A percentile compares a stretch with the other conserved stretches of the same genome.
Evolutionary conservation across 2,113 vertebrate species (phyloP).

Genomic region (Galemys pyrenaicus): DNA sequence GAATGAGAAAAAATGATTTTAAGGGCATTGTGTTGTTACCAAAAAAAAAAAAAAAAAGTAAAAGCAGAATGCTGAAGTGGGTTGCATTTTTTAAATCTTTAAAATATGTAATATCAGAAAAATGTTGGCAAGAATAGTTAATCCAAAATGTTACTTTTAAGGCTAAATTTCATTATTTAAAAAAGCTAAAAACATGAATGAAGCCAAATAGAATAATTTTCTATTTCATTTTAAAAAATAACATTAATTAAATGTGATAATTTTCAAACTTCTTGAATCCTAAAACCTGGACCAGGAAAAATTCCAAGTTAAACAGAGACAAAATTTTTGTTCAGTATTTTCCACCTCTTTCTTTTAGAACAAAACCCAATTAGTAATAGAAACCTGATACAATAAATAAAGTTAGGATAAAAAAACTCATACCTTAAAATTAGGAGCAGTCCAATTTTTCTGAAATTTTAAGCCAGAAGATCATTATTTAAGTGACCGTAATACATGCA

Average conservation of each 20-base stretch:
- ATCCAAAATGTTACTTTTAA: background rate
- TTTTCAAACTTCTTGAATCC: constrained; percentile 33
- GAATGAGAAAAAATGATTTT: background rate
- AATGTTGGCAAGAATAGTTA: background rate
- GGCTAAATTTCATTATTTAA: constrained; percentile 3
- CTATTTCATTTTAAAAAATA: background rate
- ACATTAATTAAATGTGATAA: background rate
- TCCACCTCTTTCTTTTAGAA: background rate
- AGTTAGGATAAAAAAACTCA: background rate
- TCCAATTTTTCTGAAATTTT: background rate
- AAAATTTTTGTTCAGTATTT: background rate
- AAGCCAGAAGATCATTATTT: background rate
- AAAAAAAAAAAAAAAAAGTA: background rate
- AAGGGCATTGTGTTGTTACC: background rate
- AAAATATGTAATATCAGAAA: background rate
- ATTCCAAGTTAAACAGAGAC: background rate
- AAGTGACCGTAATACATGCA: background rate
- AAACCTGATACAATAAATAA: background rate
- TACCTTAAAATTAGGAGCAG: background rate
- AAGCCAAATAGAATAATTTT: background rate
- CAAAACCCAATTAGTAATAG: background rate
- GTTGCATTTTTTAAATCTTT: background rate
- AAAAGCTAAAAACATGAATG: background rate
- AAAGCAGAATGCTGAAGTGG: background rate
- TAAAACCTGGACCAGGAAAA: background rate